phyloP scores from a whole-genome alignment of 2,113 vertebrate genomes.

The Cryptoleucopteryx plumbea region DNA sequence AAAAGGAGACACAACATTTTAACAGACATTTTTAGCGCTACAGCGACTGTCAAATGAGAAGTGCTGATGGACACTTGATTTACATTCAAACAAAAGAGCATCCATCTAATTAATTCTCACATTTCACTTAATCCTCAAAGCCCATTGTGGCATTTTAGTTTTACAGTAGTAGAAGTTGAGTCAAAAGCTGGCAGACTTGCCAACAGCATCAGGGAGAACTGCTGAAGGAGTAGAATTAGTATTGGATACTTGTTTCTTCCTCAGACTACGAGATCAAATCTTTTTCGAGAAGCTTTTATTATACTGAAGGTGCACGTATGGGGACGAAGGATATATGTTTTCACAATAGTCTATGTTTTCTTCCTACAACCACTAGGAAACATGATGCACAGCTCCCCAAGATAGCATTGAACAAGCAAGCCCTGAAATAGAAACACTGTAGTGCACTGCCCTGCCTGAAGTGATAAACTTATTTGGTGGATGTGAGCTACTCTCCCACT shows the following conservation, averaged over 20 bases:
- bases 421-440: not conserved
- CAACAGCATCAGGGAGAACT: not conserved
- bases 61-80: not conserved
- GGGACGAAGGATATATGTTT: fast-evolving
- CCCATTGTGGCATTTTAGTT: not conserved
- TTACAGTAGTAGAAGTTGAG: not conserved
- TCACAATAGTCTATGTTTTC: not conserved
- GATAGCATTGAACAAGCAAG: not conserved
- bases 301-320: not conserved
- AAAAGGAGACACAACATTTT: not conserved
- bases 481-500: not conserved
- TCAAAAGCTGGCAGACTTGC: not conserved
- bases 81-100: not conserved
- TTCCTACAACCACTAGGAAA: not conserved
- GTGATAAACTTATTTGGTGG: not conserved
- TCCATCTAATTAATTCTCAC: not conserved
- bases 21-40: not conserved
- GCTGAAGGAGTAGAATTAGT: not conserved
- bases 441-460: not conserved
- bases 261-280: not conserved
- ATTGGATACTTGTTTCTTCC: not conserved
- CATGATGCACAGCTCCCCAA: not conserved
- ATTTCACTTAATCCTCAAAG: not conserved
- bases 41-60: not conserved
- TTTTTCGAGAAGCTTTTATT: not conserved